Base-by-base conservation (phyloP, 92 coral and sea anemone species). In the Zoanthus gigantus region DNA sequence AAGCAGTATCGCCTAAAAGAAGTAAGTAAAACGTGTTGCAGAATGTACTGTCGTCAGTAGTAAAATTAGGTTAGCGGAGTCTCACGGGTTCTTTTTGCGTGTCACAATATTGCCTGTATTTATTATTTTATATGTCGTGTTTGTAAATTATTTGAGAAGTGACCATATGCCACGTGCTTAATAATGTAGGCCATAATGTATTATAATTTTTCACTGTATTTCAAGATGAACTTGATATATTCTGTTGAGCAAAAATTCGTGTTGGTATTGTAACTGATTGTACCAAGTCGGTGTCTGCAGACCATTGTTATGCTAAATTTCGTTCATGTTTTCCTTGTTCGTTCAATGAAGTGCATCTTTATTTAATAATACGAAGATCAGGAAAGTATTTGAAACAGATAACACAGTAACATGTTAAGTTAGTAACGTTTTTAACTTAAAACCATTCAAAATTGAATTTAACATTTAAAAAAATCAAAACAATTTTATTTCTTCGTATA, bases 1-100 rank as follows among this genome's bases (percentile, higher is more conserved):
- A 97, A 92, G 99, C 99, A 1, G 99, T 97, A 69, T 97, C 99
- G 42, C 93, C 89, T 9, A 97, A 97, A 88, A 92, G 99, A 90
- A 95, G 99, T 97, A 87, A 95, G 99, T 96, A 56, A 4, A 65
- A 10, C 18, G 3, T 52, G 12, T 17, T 6, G 7, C 17, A 29
- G 60, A 9, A 53, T 53, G 60, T 23, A 23, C 23, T 23, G 23
- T 23, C 23, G 23, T 23, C 23, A 23, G 23, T 10, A 3, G 12
- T 57, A 60, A 7, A 14, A 23, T 14, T 44, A 80, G 57, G 18
- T 18, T 30, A 65, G 45, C 74, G 74, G 73, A 68, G 42, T 45
- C 57, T 15, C 69, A 9, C 83, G 53, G 56, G 75, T 81, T 44
- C 17, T 68, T 60, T 13, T 48, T 71, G 77, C 78, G 81, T 72